Conservation (phyloP, 2,797 vertebrate genomes). For the Acanthurus tractus region DNA sequence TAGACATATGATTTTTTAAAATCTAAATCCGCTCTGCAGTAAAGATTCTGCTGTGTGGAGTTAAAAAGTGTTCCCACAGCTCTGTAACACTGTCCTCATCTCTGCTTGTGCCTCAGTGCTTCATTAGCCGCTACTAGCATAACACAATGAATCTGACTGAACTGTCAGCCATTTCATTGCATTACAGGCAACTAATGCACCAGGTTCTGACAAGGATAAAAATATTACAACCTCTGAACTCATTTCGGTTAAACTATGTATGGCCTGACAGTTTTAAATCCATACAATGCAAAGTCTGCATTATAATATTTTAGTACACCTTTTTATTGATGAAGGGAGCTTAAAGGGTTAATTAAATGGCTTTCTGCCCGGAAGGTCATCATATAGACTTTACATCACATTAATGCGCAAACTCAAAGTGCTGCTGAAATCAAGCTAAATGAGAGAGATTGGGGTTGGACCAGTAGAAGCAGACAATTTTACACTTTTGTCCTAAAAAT, state of each 20-base stretch:
- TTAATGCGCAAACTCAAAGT: neutral
- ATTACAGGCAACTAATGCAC: neutral
- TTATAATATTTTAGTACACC: neutral
- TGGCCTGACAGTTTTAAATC: neutral
- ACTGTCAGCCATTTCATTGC: neutral
- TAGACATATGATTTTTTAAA: too few species aligned
- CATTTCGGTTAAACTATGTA: neutral
- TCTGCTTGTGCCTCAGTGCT: neutral
- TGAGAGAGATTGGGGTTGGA: neutral
- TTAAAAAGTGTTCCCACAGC: neutral
- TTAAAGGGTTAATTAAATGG: neutral
- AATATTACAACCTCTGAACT: neutral
- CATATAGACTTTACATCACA: neutral
- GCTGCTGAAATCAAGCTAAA: neutral
- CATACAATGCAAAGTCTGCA: neutral
- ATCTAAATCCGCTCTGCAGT: too few species aligned
- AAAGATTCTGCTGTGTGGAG: neutral
- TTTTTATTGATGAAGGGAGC: neutral
- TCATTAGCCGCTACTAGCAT: neutral
- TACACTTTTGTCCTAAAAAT: slow-evolving; percentile 18
- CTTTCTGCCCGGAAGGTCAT: neutral
- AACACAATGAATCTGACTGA: neutral
- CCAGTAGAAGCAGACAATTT: slow-evolving; percentile 5
- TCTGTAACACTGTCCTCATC: neutral
- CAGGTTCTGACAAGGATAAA: neutral